phyloP scores from a whole-genome alignment of 2,113 vertebrate species.

The Willisornis vidua region DNA sequence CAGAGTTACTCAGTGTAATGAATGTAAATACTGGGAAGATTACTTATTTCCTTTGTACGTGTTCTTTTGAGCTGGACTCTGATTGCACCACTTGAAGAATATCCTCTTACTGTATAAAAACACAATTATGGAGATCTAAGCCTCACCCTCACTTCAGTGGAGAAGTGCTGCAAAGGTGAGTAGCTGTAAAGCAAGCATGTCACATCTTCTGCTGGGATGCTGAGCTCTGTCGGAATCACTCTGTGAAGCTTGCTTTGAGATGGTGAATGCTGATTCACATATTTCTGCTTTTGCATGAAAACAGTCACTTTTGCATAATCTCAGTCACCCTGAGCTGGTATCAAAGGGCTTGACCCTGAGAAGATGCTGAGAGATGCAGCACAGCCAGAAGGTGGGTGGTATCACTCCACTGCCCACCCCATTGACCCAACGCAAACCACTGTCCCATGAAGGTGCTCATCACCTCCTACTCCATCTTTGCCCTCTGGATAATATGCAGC shows the following conservation, averaged over 20 bases:
- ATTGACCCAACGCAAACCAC: not conserved
- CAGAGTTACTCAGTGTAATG: constrained; percentile 1
- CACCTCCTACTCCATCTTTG: not conserved
- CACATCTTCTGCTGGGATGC: fast-evolving
- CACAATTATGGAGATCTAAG: not conserved
- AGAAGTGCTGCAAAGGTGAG: not conserved
- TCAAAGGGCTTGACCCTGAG: not conserved
- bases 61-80: constrained; percentile 3
- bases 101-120: not conserved
- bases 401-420: not conserved
- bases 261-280: not conserved
- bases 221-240: not conserved
- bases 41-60: not conserved
- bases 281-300: not conserved
- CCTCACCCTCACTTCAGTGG: not conserved
- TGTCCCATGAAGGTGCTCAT: not conserved
- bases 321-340: not conserved
- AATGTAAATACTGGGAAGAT: constrained; percentile 25
- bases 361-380: not conserved
- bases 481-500: not conserved
- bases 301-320: not conserved
- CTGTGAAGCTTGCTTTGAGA: not conserved
- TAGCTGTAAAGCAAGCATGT: not conserved
- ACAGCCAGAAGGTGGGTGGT: not conserved
- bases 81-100: not conserved